Evolutionary conservation across 2,113 vertebrate species (phyloP), one percentile per base, ranked within the genome.

Genomic region (Zootoca vivipara): DNA sequence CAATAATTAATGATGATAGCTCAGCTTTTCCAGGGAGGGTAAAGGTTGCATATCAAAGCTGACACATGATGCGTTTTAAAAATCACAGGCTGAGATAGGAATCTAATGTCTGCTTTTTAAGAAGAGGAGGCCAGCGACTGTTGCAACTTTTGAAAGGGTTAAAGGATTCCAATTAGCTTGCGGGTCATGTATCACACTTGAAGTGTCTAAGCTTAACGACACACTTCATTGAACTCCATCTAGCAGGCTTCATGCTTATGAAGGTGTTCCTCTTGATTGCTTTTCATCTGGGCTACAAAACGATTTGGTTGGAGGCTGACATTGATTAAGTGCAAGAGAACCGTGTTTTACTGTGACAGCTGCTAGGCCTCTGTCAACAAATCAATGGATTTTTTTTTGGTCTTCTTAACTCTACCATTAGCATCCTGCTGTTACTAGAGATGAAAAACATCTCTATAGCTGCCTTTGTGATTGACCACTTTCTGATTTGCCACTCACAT

Each of bases 281-380:
- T 95, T 97, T 96, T 96, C 95, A 95, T 96, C 93, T 96, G 87
- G 91, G 89, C 94, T 94, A 91, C 74, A 83, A 91, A 96, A 91
- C 13, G 52, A 96, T 95, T 96, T 96, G 92, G 93, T 94, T 96
- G 95, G 93, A 94, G 93, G 89, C 93, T 96, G 95, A 96, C 97
- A 96, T 87, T 97, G 96, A 97, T 97, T 96, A 96, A 96, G 94
- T 95, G 91, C 92, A 95, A 93, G 92, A 94, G 94, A 97, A 95
- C 89, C 10, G 0, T 95, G 93, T 96, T 97, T 96, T 96, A 96
- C 92, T 93, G 91, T 96, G 96, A 96, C 95, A 97, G 94, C 94
- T 96, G 95, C 93, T 95, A 93, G 93, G 90, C 92, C 87, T 97
- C 92, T 96, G 94, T 96, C 96, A 97, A 96, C 96, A 96, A 96